These are phyloP conservation scores for Archilochus colubris DNA, from an alignment of 2,113 vertebrate species.

Conservation along the genomic window DNA sequence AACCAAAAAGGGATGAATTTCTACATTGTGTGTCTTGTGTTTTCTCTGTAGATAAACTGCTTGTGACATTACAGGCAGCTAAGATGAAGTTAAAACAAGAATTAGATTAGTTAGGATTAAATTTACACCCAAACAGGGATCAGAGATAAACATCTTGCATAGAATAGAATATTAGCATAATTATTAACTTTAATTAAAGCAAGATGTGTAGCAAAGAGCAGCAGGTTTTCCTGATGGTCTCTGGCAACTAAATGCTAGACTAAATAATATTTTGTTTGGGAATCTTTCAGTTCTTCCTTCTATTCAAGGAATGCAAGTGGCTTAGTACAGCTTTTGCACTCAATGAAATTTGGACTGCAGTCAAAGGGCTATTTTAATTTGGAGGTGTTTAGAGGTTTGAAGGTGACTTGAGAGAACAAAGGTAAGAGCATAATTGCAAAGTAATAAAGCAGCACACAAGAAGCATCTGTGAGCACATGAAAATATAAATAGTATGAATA, in stretches of 20 bases:
- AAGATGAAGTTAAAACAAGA: background rate
- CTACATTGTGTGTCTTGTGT: background rate
- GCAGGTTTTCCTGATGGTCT: background rate
- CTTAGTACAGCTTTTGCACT: background rate
- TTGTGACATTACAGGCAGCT: background rate
- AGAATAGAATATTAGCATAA: background rate
- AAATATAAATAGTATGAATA: background rate
- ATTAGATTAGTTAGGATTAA: background rate
- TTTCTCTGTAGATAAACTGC: background rate
- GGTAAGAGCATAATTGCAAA: background rate
- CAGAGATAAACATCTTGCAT: background rate
- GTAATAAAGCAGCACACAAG: background rate
- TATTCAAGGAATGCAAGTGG: constrained; percentile 6
- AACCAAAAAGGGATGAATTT: background rate
- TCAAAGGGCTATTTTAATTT: background rate
- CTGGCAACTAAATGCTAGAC: constrained; percentile 18
- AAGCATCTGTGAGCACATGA: background rate
- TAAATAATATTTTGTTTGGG: constrained; percentile 38
- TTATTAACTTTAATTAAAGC: constrained; percentile 28
- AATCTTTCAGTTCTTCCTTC: constrained; percentile 25
- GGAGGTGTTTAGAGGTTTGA: constrained; percentile 22
- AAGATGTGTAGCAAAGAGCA: background rate
- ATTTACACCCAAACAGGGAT: background rate
- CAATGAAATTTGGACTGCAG: background rate
- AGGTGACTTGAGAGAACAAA: background rate